Base-by-base conservation (phyloP, 2,888 invertebrate species). In the Tetragonula carbonaria region DNA sequence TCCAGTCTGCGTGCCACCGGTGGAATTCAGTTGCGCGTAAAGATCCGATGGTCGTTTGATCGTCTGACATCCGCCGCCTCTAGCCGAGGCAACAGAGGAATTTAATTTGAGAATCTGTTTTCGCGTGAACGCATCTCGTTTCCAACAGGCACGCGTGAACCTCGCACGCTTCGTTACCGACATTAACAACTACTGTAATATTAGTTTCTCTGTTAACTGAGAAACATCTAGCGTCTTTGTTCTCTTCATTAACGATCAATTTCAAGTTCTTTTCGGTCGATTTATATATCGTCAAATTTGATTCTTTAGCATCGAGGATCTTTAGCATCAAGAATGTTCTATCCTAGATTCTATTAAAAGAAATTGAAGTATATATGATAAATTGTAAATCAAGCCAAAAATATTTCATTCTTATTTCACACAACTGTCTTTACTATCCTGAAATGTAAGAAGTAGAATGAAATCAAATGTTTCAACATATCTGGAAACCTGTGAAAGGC, bases 1-100 rank as follows among this genome's bases (percentile, higher is more conserved):
- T 84, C 87, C 87, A 82, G 78, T 72, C 74, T 70, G 63, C 71
- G 80, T 78, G 76, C 76, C 78, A 74, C 76, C 71, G 77, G 23
- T 67, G 73, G 65, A 59, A 68, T 83, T 62, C 80, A 71, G 77
- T 65, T 63, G 38, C 77, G 53, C 74, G 87, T 73, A 78, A 87
- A 88, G 82, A 86, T 66, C 68, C 70, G 74, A 83, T 79, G 75
- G 70, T 55, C 77, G 74, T 81, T 79, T 75, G 62, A 74, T 76
- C 78, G 82, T 77, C 75, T 73, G 65, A 63, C 66, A 55, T 77
- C 72, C 50, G 66, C n/a, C 33, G 57, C 18, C 63, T 63, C 33
- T 18, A 59, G 53, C 38, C 75, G 11, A 14, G 18, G 28, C 55
- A 21, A 38, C 38, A 63, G 55, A 65, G 80, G 65, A 80, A 71